phyloP scores from a whole-genome alignment of 23 tunicate genomes.

The Styela clava region DNA sequence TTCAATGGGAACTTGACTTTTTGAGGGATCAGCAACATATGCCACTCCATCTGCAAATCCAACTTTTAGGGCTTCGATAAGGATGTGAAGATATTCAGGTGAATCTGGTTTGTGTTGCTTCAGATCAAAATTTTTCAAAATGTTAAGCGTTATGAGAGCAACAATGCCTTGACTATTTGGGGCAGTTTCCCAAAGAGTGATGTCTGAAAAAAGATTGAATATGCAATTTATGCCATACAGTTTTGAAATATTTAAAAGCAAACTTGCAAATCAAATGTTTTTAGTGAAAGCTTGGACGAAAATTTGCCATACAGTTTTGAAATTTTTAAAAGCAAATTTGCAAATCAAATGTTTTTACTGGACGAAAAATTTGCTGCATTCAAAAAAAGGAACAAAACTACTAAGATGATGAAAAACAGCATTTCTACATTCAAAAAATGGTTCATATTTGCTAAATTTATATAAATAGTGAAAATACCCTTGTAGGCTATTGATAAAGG shows the following conservation, averaged over 20 bases:
- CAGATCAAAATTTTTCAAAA: slow-evolving; percentile 82
- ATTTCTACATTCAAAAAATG: no score
- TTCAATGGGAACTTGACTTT: slow-evolving; percentile 39
- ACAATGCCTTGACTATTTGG: slow-evolving; percentile 94
- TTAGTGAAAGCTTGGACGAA: no score
- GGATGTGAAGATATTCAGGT: slow-evolving; percentile 64
- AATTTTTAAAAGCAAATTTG: no score
- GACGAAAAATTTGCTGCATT: no score
- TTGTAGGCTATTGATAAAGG: slow-evolving; percentile 77
- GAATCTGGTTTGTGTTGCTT: slow-evolving; percentile 41
- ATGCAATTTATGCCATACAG: no score
- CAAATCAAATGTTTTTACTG: no score
- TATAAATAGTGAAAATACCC: slow-evolving; percentile 59
- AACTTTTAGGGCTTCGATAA: slow-evolving; percentile 69
- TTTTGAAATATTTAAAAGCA: no score
- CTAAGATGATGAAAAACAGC: no score
- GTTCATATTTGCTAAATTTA: no score
- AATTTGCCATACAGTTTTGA: no score
- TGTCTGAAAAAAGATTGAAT: slow-evolving; percentile 48
- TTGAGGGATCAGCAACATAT: slow-evolving; percentile 58
- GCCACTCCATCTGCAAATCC: slow-evolving; percentile 75
- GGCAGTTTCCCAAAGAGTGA: slow-evolving; percentile 80
- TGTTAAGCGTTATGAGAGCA: slow-evolving; percentile 77
- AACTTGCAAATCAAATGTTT: no score
- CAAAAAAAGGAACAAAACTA: no score